A percentile compares a stretch with the other conserved stretches of the same genome.
phyloP scores from a whole-genome alignment of 1,140 invertebrate species.

The Fopius arisanus region DNA sequence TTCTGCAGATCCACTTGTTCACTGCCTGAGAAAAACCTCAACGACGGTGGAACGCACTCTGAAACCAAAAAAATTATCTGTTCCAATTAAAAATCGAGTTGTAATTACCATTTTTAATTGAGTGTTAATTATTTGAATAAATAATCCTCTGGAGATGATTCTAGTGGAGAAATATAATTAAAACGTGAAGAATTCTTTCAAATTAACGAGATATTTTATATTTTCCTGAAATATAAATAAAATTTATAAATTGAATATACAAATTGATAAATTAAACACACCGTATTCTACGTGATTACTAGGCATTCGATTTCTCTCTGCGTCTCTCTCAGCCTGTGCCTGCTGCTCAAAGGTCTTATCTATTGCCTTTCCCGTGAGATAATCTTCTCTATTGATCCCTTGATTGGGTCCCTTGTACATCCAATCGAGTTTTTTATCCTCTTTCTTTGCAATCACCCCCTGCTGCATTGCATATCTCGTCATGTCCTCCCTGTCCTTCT shows the following conservation, averaged over 20 bases:
- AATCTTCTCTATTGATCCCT: constrained; percentile 83
- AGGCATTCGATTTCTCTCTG: constrained; percentile 62
- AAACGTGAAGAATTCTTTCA: too few species aligned
- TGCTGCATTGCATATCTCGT: constrained; percentile 70
- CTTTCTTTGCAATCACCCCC: constrained; percentile 66
- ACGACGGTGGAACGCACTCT: constrained; percentile 79
- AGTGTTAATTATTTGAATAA: too few species aligned
- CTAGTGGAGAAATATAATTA: too few species aligned
- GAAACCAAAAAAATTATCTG: constrained; percentile 34
- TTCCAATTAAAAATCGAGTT: neutral
- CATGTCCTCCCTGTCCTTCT: constrained; percentile 73
- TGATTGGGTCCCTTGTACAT: constrained; percentile 89
- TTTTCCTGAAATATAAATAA: too few species aligned
- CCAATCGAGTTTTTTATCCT: constrained; percentile 82
- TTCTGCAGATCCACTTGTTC: constrained; percentile 81
- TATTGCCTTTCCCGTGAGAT: constrained; percentile 85
- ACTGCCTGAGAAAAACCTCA: constrained; percentile 70
- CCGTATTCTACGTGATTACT: constrained; percentile 77
- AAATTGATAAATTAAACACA: too few species aligned
- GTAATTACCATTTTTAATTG: too few species aligned
- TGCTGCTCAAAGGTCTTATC: constrained; percentile 84
- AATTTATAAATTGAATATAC: too few species aligned
- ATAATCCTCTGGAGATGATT: too few species aligned
- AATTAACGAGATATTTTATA: too few species aligned
- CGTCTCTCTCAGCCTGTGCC: constrained; percentile 67